These are phyloP conservation scores for Hippocampus kuda DNA, from an alignment of 2,797 vertebrate genomes.

Conservation along the genomic window DNA sequence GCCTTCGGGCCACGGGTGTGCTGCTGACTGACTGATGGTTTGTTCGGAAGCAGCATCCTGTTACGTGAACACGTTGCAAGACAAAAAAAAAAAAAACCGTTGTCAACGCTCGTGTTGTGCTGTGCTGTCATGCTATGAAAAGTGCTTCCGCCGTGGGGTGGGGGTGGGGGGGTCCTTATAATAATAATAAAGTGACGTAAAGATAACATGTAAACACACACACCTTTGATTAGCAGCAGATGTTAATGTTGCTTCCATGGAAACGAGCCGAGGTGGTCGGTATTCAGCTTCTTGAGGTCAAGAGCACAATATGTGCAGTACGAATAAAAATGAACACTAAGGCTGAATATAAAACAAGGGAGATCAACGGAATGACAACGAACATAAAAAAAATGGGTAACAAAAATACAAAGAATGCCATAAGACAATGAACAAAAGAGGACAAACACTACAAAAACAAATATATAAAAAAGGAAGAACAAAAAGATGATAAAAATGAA, in stretches of 20 bases:
- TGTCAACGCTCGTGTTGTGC: not conserved
- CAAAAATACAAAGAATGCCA: no score
- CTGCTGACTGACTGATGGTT: slow-evolving; percentile 1
- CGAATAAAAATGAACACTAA: not conserved
- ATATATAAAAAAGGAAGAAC: no score
- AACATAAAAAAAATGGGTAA: not conserved
- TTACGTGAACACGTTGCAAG: not conserved
- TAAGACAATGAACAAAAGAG: no score
- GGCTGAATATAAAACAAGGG: no score
- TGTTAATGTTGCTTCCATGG: not conserved
- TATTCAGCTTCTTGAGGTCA: not conserved
- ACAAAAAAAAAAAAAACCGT: not conserved
- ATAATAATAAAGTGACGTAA: not conserved
- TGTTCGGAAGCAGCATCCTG: not conserved
- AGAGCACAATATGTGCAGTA: no score
- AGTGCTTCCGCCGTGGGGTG: not conserved
- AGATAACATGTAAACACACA: not conserved
- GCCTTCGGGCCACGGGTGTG: not conserved
- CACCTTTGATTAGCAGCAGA: not conserved
- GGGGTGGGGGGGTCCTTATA: not conserved
- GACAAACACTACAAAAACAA: no score
- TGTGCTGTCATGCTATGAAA: not conserved
- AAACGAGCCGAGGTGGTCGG: not conserved
- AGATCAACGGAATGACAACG: not conserved
- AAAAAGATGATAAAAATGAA: no score